These are phyloP conservation scores for Salvelinus namaycush DNA, from an alignment of 2,113 vertebrate species.

Conservation along the genomic window DNA sequence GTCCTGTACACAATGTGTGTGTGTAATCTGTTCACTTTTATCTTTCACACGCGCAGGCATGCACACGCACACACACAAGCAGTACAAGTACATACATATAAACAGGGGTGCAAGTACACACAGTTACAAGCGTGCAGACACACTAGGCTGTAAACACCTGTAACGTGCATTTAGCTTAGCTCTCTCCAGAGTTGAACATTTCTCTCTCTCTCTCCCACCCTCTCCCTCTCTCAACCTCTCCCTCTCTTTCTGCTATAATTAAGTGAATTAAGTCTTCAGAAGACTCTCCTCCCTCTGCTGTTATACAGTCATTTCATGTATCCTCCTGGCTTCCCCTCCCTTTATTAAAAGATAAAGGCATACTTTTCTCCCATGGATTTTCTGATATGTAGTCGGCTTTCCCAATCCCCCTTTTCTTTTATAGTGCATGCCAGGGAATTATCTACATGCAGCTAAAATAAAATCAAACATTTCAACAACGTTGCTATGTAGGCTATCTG, in stretches of 20 bases:
- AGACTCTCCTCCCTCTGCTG: constrained; percentile 69
- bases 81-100: constrained; percentile 11
- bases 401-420: background rate
- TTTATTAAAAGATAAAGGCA: constrained; percentile 82
- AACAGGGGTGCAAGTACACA: background rate
- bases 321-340: constrained; percentile 75
- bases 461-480: constrained; percentile 65
- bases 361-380: constrained; percentile 72
- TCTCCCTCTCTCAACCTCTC: too few relatives aligned
- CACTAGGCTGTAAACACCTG: background rate
- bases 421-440: constrained; percentile 50
- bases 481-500: constrained; percentile 26
- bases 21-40: background rate
- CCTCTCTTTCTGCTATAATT: constrained; percentile 71
- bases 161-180: too few relatives aligned
- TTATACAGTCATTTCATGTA: constrained; percentile 78
- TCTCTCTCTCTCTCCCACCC: too few relatives aligned
- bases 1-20: background rate
- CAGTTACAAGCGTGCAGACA: background rate
- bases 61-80: constrained; percentile 31
- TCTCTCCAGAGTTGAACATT: too few relatives aligned
- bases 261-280: constrained; percentile 80
- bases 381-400: constrained; percentile 69
- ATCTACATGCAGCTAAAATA: constrained; percentile 66
- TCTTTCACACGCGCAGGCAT: background rate